Base-by-base conservation (phyloP, 2,888 invertebrate species). In the Agonopterix heracliana region DNA sequence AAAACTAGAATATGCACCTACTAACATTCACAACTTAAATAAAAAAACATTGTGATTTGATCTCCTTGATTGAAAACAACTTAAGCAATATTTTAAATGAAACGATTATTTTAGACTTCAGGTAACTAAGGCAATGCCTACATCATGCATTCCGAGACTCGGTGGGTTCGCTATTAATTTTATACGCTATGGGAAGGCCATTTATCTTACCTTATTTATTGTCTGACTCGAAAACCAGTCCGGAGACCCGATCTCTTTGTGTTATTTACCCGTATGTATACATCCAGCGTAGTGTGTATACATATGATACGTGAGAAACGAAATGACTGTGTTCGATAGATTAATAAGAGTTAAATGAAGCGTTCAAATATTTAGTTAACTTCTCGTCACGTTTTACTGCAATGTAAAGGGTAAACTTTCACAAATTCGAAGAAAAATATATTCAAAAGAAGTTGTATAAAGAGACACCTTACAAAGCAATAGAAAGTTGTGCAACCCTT, bases 401-500 rank as follows among this genome's bases (percentile, higher is more conserved):
- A 59, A 58, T 68, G 48, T 47, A 68, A 74, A 77, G 79, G 74
- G 74, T 77, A 68, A 74, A 82, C 83, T 85, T 86, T 84, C 83
- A 75, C 80, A 65, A 71, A 66, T 86, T 85, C 87, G 65, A 50
- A 78, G 82, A 84, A 84, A 68, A 60, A 50, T 54, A 67, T 65
- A 69, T 64, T 61, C 12, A 65, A 63, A 57, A 56, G 57, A 61
- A 67, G 26, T 57, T 11, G 34, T 26, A 68, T 67, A 77, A 78
- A 76, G 63, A 66, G 70, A 73, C 75, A 83, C 79, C 81, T 85
- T 74, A 85, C 84, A 86, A 87, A 74, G 83, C 71, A 79, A 83
- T 86, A 82, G 88, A 88, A 88, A 88, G 88, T 88, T 88, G 80
- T 76, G 81, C 85, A 88, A 88, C 87, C 86, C 86, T 87, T 82